These are phyloP conservation scores for Chaenocephalus aceratus DNA, from an alignment of 2,113 vertebrate genomes.

Conservation along the genomic window DNA sequence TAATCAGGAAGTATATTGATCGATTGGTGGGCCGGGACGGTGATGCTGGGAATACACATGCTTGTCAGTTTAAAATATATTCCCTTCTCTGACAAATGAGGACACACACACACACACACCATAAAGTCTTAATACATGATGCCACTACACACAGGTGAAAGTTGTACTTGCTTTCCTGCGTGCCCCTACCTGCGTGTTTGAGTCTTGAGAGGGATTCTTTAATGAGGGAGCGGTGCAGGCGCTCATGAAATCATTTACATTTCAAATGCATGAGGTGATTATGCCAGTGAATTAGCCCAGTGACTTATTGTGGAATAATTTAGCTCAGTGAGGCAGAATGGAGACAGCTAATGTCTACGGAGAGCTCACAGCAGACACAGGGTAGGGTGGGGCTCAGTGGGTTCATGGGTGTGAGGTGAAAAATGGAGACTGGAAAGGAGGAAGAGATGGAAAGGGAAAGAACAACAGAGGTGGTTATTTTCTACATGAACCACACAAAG, in stretches of 20 bases:
- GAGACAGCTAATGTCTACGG: constrained; percentile 73
- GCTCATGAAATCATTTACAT: constrained; percentile 83
- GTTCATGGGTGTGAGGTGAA: constrained; percentile 30
- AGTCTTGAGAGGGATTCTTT: constrained; percentile 75
- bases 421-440: constrained; percentile 8
- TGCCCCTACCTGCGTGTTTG: constrained; percentile 64
- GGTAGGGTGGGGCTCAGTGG: constrained; percentile 40
- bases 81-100: constrained; percentile 9
- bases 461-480: constrained; percentile 25
- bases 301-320: constrained; percentile 84
- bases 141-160: constrained; percentile 44
- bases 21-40: constrained; percentile 4
- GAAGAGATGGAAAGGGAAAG: constrained; percentile 23
- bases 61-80: constrained; percentile 18
- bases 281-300: constrained; percentile 83
- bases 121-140: constrained; percentile 21
- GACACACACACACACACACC: constrained; percentile 8
- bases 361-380: constrained; percentile 54
- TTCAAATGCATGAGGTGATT: constrained; percentile 85
- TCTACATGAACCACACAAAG: constrained; percentile 30
- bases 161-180: constrained; percentile 48
- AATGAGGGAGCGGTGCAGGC: constrained; percentile 69
- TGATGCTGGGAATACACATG: constrained; percentile 27
- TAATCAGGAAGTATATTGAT: constrained; percentile 57
- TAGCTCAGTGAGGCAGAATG: constrained; percentile 76